Evolutionary conservation across 2,797 vertebrate species (phyloP).

Genomic region (Hirundo rustica): DNA sequence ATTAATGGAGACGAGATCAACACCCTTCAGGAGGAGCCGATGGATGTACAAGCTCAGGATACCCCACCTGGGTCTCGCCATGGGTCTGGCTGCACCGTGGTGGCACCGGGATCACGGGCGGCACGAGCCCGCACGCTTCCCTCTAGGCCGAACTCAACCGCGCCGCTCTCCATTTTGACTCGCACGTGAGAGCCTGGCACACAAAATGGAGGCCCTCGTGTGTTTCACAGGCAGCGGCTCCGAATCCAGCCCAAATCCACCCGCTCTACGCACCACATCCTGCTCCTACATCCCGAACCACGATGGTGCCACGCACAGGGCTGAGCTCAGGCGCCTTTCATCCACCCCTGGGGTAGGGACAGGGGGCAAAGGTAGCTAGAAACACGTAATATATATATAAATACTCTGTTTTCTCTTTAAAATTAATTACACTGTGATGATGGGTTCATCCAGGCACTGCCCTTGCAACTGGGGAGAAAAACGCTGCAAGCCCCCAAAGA

Average conservation of each 20-base stretch:
- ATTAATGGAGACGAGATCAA: not conserved
- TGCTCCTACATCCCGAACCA: fast-evolving
- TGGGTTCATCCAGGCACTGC: fast-evolving
- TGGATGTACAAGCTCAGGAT: not conserved
- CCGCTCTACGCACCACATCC: fast-evolving
- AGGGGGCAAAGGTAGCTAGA: not conserved
- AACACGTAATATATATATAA: not conserved
- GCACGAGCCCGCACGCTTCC: fast-evolving
- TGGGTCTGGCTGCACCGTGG: fast-evolving
- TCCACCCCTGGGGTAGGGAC: not conserved
- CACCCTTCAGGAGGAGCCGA: not conserved
- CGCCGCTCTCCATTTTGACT: constrained; percentile 53
- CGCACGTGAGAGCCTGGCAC: not conserved
- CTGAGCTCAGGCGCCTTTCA: fast-evolving
- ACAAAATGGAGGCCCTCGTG: constrained; percentile 54
- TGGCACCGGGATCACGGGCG: fast-evolving
- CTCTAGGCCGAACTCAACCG: not conserved
- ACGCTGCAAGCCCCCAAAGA: not conserved
- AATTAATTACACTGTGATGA: not conserved
- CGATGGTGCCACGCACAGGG: fast-evolving
- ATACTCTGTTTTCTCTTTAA: not conserved
- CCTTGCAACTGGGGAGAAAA: not conserved
- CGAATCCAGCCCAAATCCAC: not conserved
- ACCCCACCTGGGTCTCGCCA: fast-evolving
- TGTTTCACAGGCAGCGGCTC: not conserved